Percentiles rank a stretch among this genome's conserved stretches.
Evolutionary conservation across 1,140 invertebrate genomes (phyloP).

Genomic region (Drosophila varians): DNA sequence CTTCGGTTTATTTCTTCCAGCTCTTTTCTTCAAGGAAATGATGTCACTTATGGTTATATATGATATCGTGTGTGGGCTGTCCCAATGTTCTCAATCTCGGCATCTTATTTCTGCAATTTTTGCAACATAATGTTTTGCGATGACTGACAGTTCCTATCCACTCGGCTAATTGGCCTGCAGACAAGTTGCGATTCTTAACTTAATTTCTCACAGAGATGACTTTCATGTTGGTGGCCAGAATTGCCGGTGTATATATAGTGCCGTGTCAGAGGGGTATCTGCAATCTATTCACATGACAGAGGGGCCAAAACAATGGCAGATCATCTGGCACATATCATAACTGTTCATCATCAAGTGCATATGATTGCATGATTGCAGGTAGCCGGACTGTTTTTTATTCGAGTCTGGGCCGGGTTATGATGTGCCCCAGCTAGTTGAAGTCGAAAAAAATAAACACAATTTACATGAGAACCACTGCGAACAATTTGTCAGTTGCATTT

Average conservation of each 20-base stretch:
- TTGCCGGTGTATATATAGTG: conserved; percentile 41
- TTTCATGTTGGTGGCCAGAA: conserved; percentile 54
- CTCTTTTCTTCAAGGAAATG: conserved; percentile 22
- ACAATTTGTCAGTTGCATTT: conserved; percentile 49
- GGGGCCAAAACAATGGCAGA: conserved; percentile 61
- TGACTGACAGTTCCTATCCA: conserved; percentile 15
- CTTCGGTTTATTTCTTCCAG: conserved; percentile 5
- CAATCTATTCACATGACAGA: conserved; percentile 54
- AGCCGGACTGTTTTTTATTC: neutral
- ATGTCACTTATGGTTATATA: conserved; percentile 32
- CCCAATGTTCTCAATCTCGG: conserved; percentile 19
- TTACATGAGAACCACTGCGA: conserved; percentile 48
- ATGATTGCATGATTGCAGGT: conserved; percentile 18
- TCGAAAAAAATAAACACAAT: conserved; percentile 34
- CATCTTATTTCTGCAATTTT: conserved; percentile 29
- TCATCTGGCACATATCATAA: conserved; percentile 73
- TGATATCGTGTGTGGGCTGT: neutral
- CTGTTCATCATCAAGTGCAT: conserved; percentile 65
- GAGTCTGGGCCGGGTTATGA: neutral
- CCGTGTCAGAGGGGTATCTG: conserved; percentile 44
- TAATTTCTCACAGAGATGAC: conserved; percentile 48
- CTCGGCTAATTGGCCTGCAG: conserved; percentile 34
- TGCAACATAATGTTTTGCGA: conserved; percentile 16
- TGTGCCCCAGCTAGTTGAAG: conserved; percentile 15
- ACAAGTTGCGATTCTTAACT: conserved; percentile 33